A percentile compares a stretch with the other conserved stretches of the same genome.
phyloP scores from a whole-genome alignment of 37 sponge, comb jelly and placozoan species.

The Theonella swinhoei region DNA sequence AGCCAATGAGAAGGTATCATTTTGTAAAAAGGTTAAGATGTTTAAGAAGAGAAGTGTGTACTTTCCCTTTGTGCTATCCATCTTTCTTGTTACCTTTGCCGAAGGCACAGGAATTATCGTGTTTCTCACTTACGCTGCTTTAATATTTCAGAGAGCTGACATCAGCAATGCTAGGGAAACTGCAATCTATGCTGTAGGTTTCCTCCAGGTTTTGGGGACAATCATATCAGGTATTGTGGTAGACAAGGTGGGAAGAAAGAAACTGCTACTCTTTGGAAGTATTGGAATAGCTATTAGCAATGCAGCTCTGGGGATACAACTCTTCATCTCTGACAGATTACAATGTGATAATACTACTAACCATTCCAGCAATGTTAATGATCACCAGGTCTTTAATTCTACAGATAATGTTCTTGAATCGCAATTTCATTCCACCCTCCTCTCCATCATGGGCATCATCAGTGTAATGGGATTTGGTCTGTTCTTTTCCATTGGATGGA shows the following conservation, averaged over 20 bases:
- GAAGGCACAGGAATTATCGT: slow-evolving; percentile 56
- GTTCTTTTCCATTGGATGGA: slow-evolving; percentile 55
- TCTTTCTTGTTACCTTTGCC: slow-evolving; percentile 20
- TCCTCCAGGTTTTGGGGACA: slow-evolving; percentile 6
- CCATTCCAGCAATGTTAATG: no score
- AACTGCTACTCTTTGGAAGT: slow-evolving; percentile 51
- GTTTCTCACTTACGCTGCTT: slow-evolving; percentile 27
- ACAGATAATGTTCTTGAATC: not conserved
- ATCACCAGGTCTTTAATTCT: not conserved
- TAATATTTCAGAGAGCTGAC: slow-evolving; percentile 46
- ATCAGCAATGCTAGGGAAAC: not conserved
- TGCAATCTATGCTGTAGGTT: slow-evolving; percentile 31
- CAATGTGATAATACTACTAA: no score
- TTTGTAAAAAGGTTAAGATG: no score
- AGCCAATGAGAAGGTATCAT: no score
- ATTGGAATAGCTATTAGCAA: slow-evolving; percentile 24
- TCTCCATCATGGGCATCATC: slow-evolving; percentile 12
- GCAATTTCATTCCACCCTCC: not conserved
- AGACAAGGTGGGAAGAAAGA: slow-evolving; percentile 69
- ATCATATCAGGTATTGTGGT: slow-evolving; percentile 49
- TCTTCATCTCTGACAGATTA: slow-evolving; percentile 8
- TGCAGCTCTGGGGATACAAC: slow-evolving; percentile 36
- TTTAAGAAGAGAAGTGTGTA: not conserved
- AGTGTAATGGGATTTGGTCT: slow-evolving; percentile 40
- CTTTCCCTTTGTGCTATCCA: slow-evolving; percentile 2